Evolutionary conservation across 2,113 vertebrate species (phyloP).

Genomic region (Zonotrichia leucophrys): DNA sequence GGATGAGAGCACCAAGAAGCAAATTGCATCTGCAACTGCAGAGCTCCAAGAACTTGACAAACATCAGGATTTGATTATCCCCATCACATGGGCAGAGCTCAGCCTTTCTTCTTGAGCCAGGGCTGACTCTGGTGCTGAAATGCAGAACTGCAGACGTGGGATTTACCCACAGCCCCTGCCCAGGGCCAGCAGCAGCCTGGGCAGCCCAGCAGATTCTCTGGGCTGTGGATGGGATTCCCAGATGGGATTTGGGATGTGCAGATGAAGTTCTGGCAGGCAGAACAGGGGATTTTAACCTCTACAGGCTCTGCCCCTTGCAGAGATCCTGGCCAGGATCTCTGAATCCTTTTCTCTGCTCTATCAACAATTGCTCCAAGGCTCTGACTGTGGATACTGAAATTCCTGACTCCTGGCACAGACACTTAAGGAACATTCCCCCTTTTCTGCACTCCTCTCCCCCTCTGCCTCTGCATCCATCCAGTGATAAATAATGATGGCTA

Average conservation of each 20-base stretch:
- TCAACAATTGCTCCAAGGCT: neutral
- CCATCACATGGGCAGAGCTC: neutral
- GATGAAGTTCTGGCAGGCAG: neutral
- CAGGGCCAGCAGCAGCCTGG: neutral
- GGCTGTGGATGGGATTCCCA: neutral
- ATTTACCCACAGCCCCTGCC: neutral
- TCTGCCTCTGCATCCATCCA: neutral
- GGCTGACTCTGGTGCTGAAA: neutral
- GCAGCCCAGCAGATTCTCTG: neutral
- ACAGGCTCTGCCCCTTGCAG: neutral
- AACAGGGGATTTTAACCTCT: neutral
- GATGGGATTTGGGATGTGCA: neutral
- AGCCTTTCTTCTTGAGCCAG: conserved; percentile 39
- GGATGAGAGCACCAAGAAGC: neutral
- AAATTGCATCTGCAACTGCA: conserved; percentile 10
- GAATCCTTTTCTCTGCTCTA: neutral
- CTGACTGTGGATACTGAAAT: neutral
- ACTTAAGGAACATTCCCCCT: neutral
- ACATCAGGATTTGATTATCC: conserved; percentile 31
- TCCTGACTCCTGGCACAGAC: neutral
- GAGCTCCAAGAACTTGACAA: conserved; percentile 4
- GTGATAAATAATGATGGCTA: fast-evolving
- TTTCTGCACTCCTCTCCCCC: neutral
- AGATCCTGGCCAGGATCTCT: neutral
- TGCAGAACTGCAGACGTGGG: neutral